Base-by-base conservation (phyloP, 2,888 invertebrate genomes). In the Limnephilus rhombicus region DNA sequence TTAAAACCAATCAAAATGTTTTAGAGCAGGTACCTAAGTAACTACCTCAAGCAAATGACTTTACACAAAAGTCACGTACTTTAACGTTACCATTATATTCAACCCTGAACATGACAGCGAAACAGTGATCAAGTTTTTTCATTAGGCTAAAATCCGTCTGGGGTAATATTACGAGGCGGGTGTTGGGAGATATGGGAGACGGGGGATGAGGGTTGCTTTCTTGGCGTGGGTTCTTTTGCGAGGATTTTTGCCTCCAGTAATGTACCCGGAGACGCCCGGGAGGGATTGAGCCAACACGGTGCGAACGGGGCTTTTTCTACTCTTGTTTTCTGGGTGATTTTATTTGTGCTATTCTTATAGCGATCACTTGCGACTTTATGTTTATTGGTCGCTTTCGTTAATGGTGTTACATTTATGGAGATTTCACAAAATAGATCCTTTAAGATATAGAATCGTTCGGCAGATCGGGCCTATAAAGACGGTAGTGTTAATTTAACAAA, bases 61-160 rank as follows among this genome's bases (percentile, higher is more conserved):
- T 41, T 7, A 49, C 49, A 13, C 13, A 49, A 49, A 49, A 45
- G 45, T 12, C 12, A 13, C 45, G 13, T 11, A 49, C 49, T 13
- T 49, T 49, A 49, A 13, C 13, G 49, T 49, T 49, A 24, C 5
- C 7, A 24, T 24, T 9, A 24, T 68, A n/a, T 68, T 68, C 68
- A 68, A 24, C 68, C 68, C 68, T 68, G 68, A 68, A 68, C 24
- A 24, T 68, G 68, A 68, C 68, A 45, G 86, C 45, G 86, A 83
- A 83, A 49, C 82, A 90, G 85, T 68, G 85, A 90, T 90, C 90
- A 90, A 90, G 49, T 90, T 83, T 90, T 90, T 90, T 90, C 90
- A 90, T 90, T 90, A 53, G 90, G 49, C 90, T 90, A 90, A 85
- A 85, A 90, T 90, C 90, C 83, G 53, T 90, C 82, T 34, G 34